A percentile compares a stretch with the other conserved stretches of the same genome.
phyloP scores from a whole-genome alignment of 2,888 invertebrate species.

The Hecatera dysodea region DNA sequence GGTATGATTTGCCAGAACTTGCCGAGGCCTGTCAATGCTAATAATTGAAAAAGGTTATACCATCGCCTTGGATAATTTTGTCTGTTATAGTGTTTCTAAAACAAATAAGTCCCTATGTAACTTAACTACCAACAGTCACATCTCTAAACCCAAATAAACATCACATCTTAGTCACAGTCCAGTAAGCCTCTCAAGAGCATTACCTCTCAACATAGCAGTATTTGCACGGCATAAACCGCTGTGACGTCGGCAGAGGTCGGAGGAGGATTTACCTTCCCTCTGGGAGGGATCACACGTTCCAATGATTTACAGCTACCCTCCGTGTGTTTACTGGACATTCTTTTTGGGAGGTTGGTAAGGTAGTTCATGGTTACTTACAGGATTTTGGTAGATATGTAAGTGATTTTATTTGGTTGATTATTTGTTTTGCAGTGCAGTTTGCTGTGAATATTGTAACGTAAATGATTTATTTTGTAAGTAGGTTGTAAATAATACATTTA shows the following conservation, averaged over 20 bases:
- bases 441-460: not conserved
- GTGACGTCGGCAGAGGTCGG: constrained; percentile 57
- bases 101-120: not conserved
- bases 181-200: constrained; percentile 21
- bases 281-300: constrained; percentile 56
- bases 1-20: too few relatives aligned
- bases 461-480: too few relatives aligned
- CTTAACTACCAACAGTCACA: constrained; percentile 4
- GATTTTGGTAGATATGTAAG: not conserved
- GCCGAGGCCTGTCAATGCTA: too few relatives aligned
- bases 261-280: constrained; percentile 48
- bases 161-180: not conserved
- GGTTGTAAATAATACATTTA: too few relatives aligned
- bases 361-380: not conserved
- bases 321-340: constrained; percentile 43
- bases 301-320: constrained; percentile 57
- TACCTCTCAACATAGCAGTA: constrained; percentile 33
- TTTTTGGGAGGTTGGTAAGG: constrained; percentile 13
- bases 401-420: not conserved
- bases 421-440: not conserved
- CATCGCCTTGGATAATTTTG: too few relatives aligned
- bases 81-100: too few relatives aligned
- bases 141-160: not conserved
- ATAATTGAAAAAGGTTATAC: too few relatives aligned
- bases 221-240: constrained; percentile 40